A percentile compares a stretch with the other conserved stretches of the same genome.
phyloP scores from a whole-genome alignment of 1,140 invertebrate genomes.

The Agrypnia vestita region DNA sequence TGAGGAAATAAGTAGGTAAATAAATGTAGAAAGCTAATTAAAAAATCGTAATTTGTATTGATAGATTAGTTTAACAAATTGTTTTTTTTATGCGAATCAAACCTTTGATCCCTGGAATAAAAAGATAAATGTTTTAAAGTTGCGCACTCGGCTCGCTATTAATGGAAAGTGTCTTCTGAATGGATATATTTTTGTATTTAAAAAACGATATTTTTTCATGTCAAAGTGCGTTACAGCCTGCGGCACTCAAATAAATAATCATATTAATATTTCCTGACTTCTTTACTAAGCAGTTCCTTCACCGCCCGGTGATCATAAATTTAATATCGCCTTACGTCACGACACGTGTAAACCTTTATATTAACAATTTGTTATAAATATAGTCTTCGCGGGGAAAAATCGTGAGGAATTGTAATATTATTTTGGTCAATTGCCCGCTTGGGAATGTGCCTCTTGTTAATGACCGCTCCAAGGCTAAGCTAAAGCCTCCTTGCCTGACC shows the following conservation, averaged over 20 bases:
- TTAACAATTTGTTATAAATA: conserved; percentile 10
- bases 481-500: conserved; percentile 2
- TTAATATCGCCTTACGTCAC: conserved; percentile 4
- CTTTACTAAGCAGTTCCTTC: not conserved
- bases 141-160: not conserved
- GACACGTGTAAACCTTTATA: not conserved
- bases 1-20: too few species aligned
- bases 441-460: conserved; percentile 33
- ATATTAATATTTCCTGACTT: not conserved
- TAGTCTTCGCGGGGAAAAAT: conserved; percentile 21
- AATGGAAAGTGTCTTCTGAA: not conserved
- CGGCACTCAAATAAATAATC: not conserved
- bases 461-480: conserved; percentile 24
- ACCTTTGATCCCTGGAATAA: not conserved
- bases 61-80: too few species aligned
- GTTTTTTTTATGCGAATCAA: not conserved
- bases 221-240: not conserved
- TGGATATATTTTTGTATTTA: not conserved
- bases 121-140: not conserved
- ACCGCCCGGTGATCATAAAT: not conserved
- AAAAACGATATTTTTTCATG: not conserved
- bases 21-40: too few species aligned
- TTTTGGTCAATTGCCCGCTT: conserved; percentile 15
- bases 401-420: conserved; percentile 22
- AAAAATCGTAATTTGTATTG: too few species aligned